Evolutionary conservation across 1,140 invertebrate genomes (phyloP).

Genomic region (Belonocnema kinseyi): DNA sequence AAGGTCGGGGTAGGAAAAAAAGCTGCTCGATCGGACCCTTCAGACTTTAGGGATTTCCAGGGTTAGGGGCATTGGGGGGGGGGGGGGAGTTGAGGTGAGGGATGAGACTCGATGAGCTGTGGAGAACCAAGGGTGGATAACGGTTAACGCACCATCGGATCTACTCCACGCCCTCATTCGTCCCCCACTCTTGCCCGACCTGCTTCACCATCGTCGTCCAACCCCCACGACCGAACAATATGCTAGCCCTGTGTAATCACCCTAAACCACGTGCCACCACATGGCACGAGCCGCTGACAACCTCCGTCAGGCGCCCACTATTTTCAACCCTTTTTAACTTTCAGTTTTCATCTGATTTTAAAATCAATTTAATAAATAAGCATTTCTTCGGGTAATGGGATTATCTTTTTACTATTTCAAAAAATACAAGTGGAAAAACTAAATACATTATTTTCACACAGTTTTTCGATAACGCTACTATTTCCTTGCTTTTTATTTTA

Average conservation of each 20-base stretch:
- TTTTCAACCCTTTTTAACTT: constrained; percentile 53
- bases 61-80: constrained; percentile 34
- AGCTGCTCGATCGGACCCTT: constrained; percentile 42
- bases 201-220: constrained; percentile 45
- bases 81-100: constrained; percentile 37
- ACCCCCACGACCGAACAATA: constrained; percentile 63
- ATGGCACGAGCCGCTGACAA: constrained; percentile 58
- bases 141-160: constrained; percentile 64
- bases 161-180: constrained; percentile 60
- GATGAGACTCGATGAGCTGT: constrained; percentile 35
- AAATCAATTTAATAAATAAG: neutral
- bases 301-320: constrained; percentile 55
- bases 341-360: constrained; percentile 47
- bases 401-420: too few relatives aligned
- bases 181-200: constrained; percentile 44
- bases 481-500: too few relatives aligned
- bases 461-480: too few relatives aligned
- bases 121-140: constrained; percentile 44
- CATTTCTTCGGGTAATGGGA: too few relatives aligned
- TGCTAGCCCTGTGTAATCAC: constrained; percentile 66
- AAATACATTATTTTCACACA: too few relatives aligned
- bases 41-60: constrained; percentile 30
- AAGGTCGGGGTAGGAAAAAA: constrained; percentile 46
- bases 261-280: constrained; percentile 63
- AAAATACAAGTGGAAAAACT: too few relatives aligned